Percentiles rank a stretch among this genome's conserved stretches.
These are phyloP conservation scores for Noctua pronuba DNA, from an alignment of 2,888 invertebrate genomes.

Conservation along the genomic window DNA sequence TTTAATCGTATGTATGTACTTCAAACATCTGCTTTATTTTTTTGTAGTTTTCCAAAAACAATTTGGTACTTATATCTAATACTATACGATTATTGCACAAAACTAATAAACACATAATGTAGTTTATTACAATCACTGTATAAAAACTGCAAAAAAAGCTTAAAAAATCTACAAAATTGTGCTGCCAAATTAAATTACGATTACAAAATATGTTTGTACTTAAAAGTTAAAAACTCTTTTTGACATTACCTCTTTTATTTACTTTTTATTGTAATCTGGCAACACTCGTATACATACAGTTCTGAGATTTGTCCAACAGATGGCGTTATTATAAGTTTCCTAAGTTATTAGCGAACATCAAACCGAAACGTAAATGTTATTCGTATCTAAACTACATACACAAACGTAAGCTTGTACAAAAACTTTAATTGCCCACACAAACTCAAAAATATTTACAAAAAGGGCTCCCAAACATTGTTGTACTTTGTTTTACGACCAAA, in stretches of 20 bases:
- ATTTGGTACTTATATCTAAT: constrained; percentile 58
- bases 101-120: constrained; percentile 65
- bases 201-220: constrained; percentile 60
- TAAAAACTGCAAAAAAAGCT: constrained; percentile 59
- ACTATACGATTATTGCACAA: constrained; percentile 73
- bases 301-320: constrained; percentile 65
- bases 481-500: constrained; percentile 6
- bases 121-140: constrained; percentile 63
- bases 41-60: constrained; percentile 56
- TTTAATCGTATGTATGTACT: constrained; percentile 41
- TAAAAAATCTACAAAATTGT: constrained; percentile 35
- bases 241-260: constrained; percentile 25
- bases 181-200: constrained; percentile 51
- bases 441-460: constrained; percentile 68
- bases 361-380: constrained; percentile 68
- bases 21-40: constrained; percentile 22
- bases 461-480: constrained; percentile 52
- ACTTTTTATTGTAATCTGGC: constrained; percentile 38
- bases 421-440: constrained; percentile 70
- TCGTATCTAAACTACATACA: constrained; percentile 65
- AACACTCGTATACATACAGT: constrained; percentile 62
- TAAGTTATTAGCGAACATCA: constrained; percentile 71
- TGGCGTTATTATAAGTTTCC: constrained; percentile 60
- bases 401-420: constrained; percentile 65
- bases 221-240: constrained; percentile 41